Conservation (phyloP, 53 echinoderm and acorn worm genomes). For the Paracentrotus lividus region DNA sequence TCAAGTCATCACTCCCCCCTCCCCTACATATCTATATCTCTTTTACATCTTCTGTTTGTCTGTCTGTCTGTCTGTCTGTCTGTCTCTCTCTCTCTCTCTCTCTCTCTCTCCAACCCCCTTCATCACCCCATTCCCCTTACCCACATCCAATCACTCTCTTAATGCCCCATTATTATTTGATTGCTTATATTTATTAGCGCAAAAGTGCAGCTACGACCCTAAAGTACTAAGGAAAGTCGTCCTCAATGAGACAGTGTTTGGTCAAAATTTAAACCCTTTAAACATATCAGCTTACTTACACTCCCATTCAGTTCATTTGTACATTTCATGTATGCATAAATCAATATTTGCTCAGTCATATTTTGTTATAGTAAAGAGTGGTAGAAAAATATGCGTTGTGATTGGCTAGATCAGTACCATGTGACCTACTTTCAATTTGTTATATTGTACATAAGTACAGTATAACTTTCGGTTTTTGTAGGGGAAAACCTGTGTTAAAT, state of each 20-base stretch:
- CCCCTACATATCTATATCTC: too few relatives aligned
- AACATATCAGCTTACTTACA: background rate
- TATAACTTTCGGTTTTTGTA: too few relatives aligned
- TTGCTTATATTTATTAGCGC: slow-evolving; percentile 36
- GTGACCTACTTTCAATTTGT: too few relatives aligned
- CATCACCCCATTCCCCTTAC: background rate
- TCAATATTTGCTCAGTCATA: background rate
- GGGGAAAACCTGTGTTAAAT: too few relatives aligned
- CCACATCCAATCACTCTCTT: background rate
- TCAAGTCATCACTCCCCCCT: background rate
- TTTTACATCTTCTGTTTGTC: too few relatives aligned
- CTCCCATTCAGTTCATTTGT: background rate
- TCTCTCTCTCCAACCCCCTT: background rate
- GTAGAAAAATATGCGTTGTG: too few relatives aligned
- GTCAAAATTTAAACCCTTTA: background rate
- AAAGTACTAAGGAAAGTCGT: background rate
- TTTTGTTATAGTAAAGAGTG: background rate
- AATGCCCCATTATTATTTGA: slow-evolving; percentile 35
- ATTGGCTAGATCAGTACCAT: too few relatives aligned
- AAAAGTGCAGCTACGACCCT: slow-evolving; percentile 17
- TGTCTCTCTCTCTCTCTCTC: slow-evolving; percentile 6
- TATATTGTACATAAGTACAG: too few relatives aligned
- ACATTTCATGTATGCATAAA: background rate
- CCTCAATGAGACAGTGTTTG: background rate
- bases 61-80: background rate